These are phyloP conservation scores for Cerceris rybyensis DNA, from an alignment of 2,888 invertebrate genomes.

Conservation along the genomic window DNA sequence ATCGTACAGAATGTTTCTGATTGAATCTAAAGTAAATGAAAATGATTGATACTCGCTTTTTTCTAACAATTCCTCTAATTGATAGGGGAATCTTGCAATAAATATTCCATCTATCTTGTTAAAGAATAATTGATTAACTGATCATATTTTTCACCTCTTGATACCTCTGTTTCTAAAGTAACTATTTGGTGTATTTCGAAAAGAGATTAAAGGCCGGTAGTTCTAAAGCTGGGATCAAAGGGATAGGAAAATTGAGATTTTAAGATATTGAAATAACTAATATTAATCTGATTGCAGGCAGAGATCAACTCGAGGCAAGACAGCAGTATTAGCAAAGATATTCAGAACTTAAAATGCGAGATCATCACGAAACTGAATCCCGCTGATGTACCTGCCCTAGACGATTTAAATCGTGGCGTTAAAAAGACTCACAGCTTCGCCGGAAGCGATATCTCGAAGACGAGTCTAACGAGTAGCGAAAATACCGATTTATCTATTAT, in stretches of 20 bases:
- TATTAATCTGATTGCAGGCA: conserved; percentile 35
- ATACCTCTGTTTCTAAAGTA: too few species aligned
- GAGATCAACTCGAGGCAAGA: conserved; percentile 59
- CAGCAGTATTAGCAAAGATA: conserved; percentile 74
- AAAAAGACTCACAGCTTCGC: conserved; percentile 79
- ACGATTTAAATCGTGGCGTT: conserved; percentile 65
- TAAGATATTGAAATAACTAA: too few species aligned
- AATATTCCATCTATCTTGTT: too few species aligned
- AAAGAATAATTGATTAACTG: too few species aligned
- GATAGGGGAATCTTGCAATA: too few species aligned
- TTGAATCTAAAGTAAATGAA: too few species aligned
- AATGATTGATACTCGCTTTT: too few species aligned
- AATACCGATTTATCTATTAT: conserved; percentile 87
- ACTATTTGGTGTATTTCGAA: too few species aligned
- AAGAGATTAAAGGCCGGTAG: too few species aligned
- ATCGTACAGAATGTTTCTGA: not conserved
- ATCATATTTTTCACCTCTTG: too few species aligned
- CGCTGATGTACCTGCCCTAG: conserved; percentile 43
- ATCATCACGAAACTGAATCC: conserved; percentile 75
- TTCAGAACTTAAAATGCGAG: conserved; percentile 75
- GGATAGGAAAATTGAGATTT: not conserved
- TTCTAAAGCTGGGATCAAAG: too few species aligned
- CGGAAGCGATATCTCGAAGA: conserved; percentile 80
- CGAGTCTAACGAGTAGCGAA: conserved; percentile 86
- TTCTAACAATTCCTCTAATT: too few species aligned